These are phyloP conservation scores for Drosophila kurseongensis DNA, from an alignment of 1,140 invertebrate genomes.

Conservation along the genomic window DNA sequence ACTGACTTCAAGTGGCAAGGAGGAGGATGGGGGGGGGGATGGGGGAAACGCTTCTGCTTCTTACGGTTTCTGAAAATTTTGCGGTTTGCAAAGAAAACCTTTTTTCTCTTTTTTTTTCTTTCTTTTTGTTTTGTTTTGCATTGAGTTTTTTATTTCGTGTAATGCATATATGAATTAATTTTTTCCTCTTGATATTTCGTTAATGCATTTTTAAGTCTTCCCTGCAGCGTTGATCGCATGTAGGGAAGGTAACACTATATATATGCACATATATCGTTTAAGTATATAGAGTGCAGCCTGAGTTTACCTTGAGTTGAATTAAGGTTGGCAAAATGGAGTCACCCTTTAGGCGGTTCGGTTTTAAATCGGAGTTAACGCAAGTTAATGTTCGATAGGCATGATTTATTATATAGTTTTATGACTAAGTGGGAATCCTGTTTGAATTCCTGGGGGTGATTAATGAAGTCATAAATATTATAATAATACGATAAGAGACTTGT, in stretches of 20 bases:
- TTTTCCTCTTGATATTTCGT: constrained; percentile 54
- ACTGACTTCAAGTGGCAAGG: neutral
- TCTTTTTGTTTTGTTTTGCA: constrained; percentile 8
- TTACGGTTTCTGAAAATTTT: constrained; percentile 79
- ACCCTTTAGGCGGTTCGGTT: neutral
- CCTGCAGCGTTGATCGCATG: constrained; percentile 34
- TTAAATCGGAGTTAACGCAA: neutral
- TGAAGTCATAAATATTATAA: no score
- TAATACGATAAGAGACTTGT: no score
- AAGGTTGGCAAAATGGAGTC: constrained; percentile 34
- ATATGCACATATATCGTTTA: neutral
- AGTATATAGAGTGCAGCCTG: constrained; percentile 5
- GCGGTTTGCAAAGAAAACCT: constrained; percentile 76
- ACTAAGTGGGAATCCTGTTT: no score
- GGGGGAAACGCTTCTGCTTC: constrained; percentile 40
- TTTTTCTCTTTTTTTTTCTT: constrained; percentile 30
- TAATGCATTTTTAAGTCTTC: constrained; percentile 80
- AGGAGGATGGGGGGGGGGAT: neutral
- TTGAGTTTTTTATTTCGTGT: constrained; percentile 53
- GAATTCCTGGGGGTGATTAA: no score
- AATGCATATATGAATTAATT: constrained; percentile 73
- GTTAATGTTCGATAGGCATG: no score
- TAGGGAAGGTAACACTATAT: constrained; percentile 25
- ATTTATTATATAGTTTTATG: no score
- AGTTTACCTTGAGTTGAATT: constrained; percentile 39